Conservation (phyloP, 2,888 invertebrate genomes). For the Watsonalla cultraria region DNA sequence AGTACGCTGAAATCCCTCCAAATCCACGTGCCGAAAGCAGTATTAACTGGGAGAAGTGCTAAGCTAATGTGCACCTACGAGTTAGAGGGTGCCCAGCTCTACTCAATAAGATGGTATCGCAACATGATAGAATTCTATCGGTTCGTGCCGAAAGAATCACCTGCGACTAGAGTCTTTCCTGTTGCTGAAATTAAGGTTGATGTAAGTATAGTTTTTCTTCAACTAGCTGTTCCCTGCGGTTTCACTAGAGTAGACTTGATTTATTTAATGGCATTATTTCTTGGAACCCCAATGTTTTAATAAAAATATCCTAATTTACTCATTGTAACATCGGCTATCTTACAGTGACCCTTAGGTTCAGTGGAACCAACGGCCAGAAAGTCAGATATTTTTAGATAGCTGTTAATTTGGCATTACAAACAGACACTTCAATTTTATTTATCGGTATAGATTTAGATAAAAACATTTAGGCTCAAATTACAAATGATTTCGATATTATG, state of each 20-base stretch:
- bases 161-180: conserved; percentile 84
- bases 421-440: too few species aligned
- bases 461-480: too few species aligned
- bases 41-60: conserved; percentile 71
- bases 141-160: conserved; percentile 85
- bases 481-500: too few species aligned
- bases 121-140: conserved; percentile 87
- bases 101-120: conserved; percentile 88
- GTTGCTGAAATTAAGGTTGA: conserved; percentile 85
- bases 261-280: not conserved
- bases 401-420: too few species aligned
- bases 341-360: too few species aligned
- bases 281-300: too few species aligned
- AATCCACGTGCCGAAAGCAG: conserved; percentile 76
- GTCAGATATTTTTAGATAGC: too few species aligned
- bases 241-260: conserved; percentile 5
- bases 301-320: too few species aligned
- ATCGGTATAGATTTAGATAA: too few species aligned
- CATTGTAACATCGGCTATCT: too few species aligned
- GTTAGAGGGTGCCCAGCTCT: conserved; percentile 81
- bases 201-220: conserved; percentile 74
- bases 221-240: not conserved
- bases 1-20: conserved; percentile 65
- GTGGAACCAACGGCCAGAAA: too few species aligned
- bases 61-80: conserved; percentile 77